phyloP scores from a whole-genome alignment of 2,888 invertebrate genomes.

The Pollenia griseotomentosa region DNA sequence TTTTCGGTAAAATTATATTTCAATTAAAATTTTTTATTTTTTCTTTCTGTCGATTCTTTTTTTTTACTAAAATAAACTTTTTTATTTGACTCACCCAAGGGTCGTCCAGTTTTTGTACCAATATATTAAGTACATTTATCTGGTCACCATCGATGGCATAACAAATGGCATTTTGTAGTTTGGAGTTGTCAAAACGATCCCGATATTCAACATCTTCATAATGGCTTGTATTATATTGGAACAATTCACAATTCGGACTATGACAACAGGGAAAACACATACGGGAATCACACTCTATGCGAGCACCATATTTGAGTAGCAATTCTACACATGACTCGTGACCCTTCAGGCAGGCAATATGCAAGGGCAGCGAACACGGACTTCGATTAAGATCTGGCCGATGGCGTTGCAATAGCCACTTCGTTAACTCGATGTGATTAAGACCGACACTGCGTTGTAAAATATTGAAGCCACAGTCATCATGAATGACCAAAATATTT shows the following conservation, averaged over 20 bases:
- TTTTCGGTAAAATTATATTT: too few relatives aligned
- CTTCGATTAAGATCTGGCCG: conserved; percentile 88
- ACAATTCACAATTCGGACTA: conserved; percentile 88
- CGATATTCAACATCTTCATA: conserved; percentile 85
- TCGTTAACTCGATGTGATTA: conserved; percentile 89
- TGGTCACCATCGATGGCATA: conserved; percentile 91
- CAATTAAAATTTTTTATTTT: too few relatives aligned
- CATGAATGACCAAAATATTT: conserved; percentile 88
- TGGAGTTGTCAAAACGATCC: conserved; percentile 83
- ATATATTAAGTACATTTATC: conserved; percentile 87
- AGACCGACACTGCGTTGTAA: conserved; percentile 90
- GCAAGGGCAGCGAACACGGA: conserved; percentile 90
- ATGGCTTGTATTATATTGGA: conserved; percentile 86
- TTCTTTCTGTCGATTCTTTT: too few relatives aligned
- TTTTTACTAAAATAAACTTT: neutral
- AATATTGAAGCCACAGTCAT: conserved; percentile 89
- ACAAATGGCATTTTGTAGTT: conserved; percentile 89
- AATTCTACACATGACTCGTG: conserved; percentile 89
- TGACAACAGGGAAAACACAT: conserved; percentile 91
- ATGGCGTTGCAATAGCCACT: conserved; percentile 88
- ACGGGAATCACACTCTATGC: conserved; percentile 89
- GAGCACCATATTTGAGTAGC: conserved; percentile 88
- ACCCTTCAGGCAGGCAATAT: conserved; percentile 90
- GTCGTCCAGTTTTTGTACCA: conserved; percentile 89
- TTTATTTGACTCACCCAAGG: conserved; percentile 85